Percentiles rank a stretch among this genome's conserved stretches.
Evolutionary conservation across 2,888 invertebrate genomes (phyloP).

Genomic region (Ennomos quercinarius): DNA sequence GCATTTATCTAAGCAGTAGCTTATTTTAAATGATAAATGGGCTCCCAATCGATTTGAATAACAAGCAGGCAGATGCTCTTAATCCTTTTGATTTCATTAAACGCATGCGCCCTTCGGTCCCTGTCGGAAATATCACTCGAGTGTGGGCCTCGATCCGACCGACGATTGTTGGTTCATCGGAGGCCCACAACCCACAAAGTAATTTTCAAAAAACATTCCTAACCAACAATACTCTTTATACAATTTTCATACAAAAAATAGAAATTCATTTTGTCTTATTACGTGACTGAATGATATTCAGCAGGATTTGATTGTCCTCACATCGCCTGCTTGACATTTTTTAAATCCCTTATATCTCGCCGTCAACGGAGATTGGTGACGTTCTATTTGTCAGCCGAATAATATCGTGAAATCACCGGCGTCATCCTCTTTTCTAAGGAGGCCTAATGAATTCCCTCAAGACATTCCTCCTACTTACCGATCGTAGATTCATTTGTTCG

Average conservation of each 20-base stretch:
- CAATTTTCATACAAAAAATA: slow-evolving; percentile 49
- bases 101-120: slow-evolving; percentile 81
- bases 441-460: slow-evolving; percentile 74
- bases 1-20: slow-evolving; percentile 83
- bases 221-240: slow-evolving; percentile 39
- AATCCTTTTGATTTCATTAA: slow-evolving; percentile 86
- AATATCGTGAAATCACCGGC: slow-evolving; percentile 61
- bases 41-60: slow-evolving; percentile 85
- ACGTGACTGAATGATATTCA: slow-evolving; percentile 63
- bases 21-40: slow-evolving; percentile 85
- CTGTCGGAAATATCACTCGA: slow-evolving; percentile 85
- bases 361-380: slow-evolving; percentile 45
- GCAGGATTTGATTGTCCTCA: slow-evolving; percentile 59
- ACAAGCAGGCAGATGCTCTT: slow-evolving; percentile 85
- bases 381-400: slow-evolving; percentile 54
- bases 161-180: slow-evolving; percentile 62
- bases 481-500: slow-evolving; percentile 76
- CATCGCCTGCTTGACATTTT: slow-evolving; percentile 36
- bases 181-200: slow-evolving; percentile 46
- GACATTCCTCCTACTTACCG: slow-evolving; percentile 59
- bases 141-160: slow-evolving; percentile 68
- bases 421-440: slow-evolving; percentile 55
- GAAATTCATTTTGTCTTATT: slow-evolving; percentile 56
- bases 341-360: slow-evolving; percentile 40
- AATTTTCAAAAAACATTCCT: slow-evolving; percentile 37